Percentiles rank a stretch among this genome's conserved stretches.
These are phyloP conservation scores for Wiebesia pumilae DNA, from an alignment of 1,140 invertebrate species.

Conservation along the genomic window DNA sequence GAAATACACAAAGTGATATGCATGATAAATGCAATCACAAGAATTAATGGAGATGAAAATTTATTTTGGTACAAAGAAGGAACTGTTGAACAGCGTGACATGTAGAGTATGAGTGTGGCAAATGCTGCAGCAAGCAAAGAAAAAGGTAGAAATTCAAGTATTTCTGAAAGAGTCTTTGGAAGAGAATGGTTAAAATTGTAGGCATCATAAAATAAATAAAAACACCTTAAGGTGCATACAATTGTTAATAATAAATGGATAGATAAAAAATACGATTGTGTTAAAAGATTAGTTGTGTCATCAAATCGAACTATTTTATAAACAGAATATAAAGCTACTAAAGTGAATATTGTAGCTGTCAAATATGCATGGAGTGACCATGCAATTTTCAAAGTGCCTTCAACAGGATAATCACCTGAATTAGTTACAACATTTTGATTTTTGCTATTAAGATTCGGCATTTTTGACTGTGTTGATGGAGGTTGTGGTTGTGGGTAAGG, in stretches of 20 bases:
- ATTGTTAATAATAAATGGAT: conserved; percentile 87
- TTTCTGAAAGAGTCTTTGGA: conserved; percentile 85
- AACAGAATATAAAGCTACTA: conserved; percentile 87
- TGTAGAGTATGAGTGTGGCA: conserved; percentile 87
- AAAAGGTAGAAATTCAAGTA: conserved; percentile 88
- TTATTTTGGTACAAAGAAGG: conserved; percentile 74
- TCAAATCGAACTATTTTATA: conserved; percentile 88
- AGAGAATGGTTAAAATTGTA: conserved; percentile 89
- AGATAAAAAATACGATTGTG: conserved; percentile 88
- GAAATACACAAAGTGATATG: conserved; percentile 86
- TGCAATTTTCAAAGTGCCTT: conserved; percentile 83
- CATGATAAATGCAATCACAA: conserved; percentile 82
- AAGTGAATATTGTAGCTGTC: conserved; percentile 86
- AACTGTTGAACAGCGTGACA: conserved; percentile 82
- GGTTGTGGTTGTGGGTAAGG: conserved; percentile 69
- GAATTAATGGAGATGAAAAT: conserved; percentile 83
- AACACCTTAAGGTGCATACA: conserved; percentile 86
- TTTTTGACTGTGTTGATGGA: conserved; percentile 63
- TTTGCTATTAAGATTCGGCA: conserved; percentile 50
- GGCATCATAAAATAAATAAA: conserved; percentile 91
- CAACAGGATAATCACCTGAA: conserved; percentile 62
- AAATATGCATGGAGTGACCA: conserved; percentile 93
- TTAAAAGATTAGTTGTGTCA: conserved; percentile 85
- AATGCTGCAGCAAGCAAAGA: conserved; percentile 90
- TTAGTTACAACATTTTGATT: conserved; percentile 57